Conservation (phyloP, 2,797 vertebrate species). For the Streptopelia turtur region DNA sequence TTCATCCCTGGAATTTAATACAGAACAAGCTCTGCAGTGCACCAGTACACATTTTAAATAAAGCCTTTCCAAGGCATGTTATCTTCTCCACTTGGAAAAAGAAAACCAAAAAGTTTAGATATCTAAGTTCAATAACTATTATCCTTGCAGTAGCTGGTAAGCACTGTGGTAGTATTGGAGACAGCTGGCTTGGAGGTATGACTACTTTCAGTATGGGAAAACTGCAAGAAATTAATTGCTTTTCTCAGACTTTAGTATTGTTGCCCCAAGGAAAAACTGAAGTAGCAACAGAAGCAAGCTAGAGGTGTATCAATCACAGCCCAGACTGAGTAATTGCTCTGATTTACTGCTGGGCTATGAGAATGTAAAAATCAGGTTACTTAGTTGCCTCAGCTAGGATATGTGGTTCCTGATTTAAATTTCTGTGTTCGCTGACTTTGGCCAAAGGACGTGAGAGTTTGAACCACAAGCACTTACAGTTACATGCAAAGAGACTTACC, state of each 20-base stretch:
- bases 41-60: neutral
- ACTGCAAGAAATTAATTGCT: neutral
- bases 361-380: neutral
- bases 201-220: neutral
- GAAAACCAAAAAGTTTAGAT: neutral
- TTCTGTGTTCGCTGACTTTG: neutral
- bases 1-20: neutral
- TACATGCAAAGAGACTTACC: neutral
- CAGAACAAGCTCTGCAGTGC: neutral
- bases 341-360: neutral
- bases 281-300: neutral
- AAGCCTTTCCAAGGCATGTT: neutral
- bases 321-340: neutral
- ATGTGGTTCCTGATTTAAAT: neutral
- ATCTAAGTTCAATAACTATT: neutral
- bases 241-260: neutral
- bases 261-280: neutral
- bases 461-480: neutral
- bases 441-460: neutral
- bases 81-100: neutral
- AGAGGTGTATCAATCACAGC: neutral
- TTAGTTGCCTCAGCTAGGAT: neutral
- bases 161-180: neutral
- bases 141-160: neutral
- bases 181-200: neutral